A percentile compares a stretch with the other conserved stretches of the same genome.
Evolutionary conservation across 2,888 invertebrate genomes (phyloP).

Genomic region (Leptinotarsa haldemani): DNA sequence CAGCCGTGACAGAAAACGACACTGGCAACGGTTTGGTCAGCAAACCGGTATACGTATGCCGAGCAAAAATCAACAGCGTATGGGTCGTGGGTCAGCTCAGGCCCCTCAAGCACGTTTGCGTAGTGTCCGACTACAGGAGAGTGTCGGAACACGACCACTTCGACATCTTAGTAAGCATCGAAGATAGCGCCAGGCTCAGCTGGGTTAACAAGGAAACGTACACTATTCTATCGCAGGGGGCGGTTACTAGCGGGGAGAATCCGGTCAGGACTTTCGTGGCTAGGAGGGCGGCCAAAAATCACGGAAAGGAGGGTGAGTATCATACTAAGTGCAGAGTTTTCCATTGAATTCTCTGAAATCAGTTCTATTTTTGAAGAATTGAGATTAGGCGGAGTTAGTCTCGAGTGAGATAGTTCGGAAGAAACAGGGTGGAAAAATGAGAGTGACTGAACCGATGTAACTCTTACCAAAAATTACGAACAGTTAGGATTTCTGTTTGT

Average conservation of each 20-base stretch:
- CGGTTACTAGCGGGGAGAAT: slow-evolving; percentile 72
- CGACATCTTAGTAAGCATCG: slow-evolving; percentile 82
- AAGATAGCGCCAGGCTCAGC: slow-evolving; percentile 78
- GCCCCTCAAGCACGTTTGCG: slow-evolving; percentile 71
- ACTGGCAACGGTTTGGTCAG: slow-evolving; percentile 63
- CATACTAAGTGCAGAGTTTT: too few relatives aligned
- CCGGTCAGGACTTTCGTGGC: slow-evolving; percentile 59
- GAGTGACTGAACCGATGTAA: too few relatives aligned
- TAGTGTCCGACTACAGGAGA: slow-evolving; percentile 72
- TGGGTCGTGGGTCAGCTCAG: slow-evolving; percentile 79
- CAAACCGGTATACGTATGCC: slow-evolving; percentile 77
- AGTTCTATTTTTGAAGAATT: too few relatives aligned
- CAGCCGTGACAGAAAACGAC: slow-evolving; percentile 69
- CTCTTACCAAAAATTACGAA: too few relatives aligned
- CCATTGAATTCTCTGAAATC: too few relatives aligned
- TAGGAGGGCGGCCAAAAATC: slow-evolving; percentile 54
- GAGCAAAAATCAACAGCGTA: slow-evolving; percentile 77
- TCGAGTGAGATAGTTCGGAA: too few relatives aligned
- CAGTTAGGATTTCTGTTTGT: too few relatives aligned
- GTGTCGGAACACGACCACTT: slow-evolving; percentile 67
- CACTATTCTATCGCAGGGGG: slow-evolving; percentile 74
- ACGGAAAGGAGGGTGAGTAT: slow-evolving; percentile 49
- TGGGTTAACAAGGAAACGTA: slow-evolving; percentile 85
- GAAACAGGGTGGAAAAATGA: too few relatives aligned
- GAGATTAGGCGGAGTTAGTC: too few relatives aligned